phyloP scores from a whole-genome alignment of 2,113 vertebrate genomes.

The Parus major region DNA sequence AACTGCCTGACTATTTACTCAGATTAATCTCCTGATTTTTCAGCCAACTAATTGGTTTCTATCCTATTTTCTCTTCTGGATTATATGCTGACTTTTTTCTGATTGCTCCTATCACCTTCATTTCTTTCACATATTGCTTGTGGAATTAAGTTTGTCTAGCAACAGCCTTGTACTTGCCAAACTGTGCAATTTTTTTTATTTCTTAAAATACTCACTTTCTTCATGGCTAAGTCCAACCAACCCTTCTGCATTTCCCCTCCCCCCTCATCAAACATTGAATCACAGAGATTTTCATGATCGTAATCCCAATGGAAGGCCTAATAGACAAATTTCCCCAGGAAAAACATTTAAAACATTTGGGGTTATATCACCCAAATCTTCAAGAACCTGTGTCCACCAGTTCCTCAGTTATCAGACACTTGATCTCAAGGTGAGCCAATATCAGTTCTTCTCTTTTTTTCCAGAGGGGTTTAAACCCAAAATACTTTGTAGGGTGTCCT shows the following conservation, averaged over 20 bases:
- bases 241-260: background rate
- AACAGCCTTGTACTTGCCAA: background rate
- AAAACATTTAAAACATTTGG: background rate
- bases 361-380: background rate
- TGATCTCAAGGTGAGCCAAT: background rate
- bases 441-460: background rate
- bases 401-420: background rate
- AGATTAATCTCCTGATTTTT: background rate
- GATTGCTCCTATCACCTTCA: background rate
- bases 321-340: background rate
- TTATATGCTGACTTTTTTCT: background rate
- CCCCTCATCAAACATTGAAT: background rate
- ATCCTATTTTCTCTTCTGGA: background rate
- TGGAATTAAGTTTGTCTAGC: background rate
- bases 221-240: fast-evolving
- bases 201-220: background rate
- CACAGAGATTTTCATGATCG: background rate
- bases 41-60: background rate
- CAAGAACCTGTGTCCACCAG: background rate
- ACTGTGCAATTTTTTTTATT: background rate
- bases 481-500: background rate
- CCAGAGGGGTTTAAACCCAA: background rate
- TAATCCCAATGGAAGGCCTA: background rate
- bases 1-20: background rate
- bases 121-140: background rate